phyloP scores from a whole-genome alignment of 1,140 invertebrate genomes.

The Caenorhabditis tropicalis region DNA sequence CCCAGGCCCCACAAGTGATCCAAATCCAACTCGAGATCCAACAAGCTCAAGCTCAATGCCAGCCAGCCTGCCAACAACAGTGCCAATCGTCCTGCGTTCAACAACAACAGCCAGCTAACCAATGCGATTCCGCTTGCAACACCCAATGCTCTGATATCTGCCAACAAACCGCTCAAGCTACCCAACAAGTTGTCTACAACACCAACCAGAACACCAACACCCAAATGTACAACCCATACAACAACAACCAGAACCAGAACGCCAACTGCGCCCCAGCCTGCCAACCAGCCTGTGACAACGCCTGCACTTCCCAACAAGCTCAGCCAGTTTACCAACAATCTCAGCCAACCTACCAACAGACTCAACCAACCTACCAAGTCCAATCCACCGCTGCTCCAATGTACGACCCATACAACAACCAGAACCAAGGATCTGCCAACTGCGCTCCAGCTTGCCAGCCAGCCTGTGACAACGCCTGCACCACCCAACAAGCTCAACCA shows the following conservation, averaged over 20 bases:
- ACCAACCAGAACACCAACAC: constrained; percentile 24
- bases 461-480: constrained; percentile 38
- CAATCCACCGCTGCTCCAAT: constrained; percentile 26
- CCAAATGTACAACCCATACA: constrained; percentile 29
- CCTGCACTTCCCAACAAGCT: constrained; percentile 16
- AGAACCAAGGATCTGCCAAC: constrained; percentile 22
- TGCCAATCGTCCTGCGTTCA: constrained; percentile 7
- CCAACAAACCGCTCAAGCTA: constrained; percentile 25
- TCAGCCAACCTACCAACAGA: constrained; percentile 38
- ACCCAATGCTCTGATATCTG: constrained; percentile 35
- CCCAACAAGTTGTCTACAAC: constrained; percentile 14
- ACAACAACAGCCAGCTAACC: not conserved
- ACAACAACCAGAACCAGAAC: constrained; percentile 12
- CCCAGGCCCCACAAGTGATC: constrained; percentile 45
- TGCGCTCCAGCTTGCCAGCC: constrained; percentile 45
- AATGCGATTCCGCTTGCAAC: not conserved
- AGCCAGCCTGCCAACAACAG: constrained; percentile 21
- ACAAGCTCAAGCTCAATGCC: constrained; percentile 44
- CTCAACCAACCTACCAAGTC: not conserved
- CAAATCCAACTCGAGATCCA: constrained; percentile 50
- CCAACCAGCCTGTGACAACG: constrained; percentile 52
- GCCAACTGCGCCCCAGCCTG: constrained; percentile 45
- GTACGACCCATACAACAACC: constrained; percentile 35
- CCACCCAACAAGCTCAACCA: constrained; percentile 50
- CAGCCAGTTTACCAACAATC: constrained; percentile 47